Percentiles rank a stretch among this genome's conserved stretches.
phyloP scores from a whole-genome alignment of 1,140 invertebrate genomes.

The Zaprionus ornatus region DNA sequence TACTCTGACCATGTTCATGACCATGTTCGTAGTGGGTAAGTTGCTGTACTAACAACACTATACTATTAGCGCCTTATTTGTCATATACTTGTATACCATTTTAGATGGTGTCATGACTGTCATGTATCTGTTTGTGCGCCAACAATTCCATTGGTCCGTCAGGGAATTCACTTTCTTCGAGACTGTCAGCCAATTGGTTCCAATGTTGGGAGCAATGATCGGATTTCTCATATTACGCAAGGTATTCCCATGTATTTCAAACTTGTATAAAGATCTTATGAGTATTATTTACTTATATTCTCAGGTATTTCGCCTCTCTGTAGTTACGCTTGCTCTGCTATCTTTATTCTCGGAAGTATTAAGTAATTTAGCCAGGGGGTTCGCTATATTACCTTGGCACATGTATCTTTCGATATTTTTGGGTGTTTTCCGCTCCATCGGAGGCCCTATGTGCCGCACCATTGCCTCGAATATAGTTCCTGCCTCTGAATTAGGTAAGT shows the following conservation, averaged over 20 bases:
- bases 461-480: conserved; percentile 88
- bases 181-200: conserved; percentile 83
- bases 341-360: conserved; percentile 75
- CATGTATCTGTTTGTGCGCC: conserved; percentile 87
- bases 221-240: conserved; percentile 85
- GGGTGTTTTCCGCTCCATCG: conserved; percentile 85
- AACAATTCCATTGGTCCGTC: conserved; percentile 88
- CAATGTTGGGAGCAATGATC: conserved; percentile 85
- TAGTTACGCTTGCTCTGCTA: conserved; percentile 63
- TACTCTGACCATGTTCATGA: conserved; percentile 85
- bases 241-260: conserved; percentile 27
- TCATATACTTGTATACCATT: not conserved
- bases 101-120: conserved; percentile 84
- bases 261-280: too few species aligned
- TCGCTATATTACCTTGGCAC: conserved; percentile 86
- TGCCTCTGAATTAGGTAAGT: conserved; percentile 87
- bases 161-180: conserved; percentile 86
- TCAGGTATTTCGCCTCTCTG: conserved; percentile 70
- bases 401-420: conserved; percentile 85
- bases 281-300: not conserved
- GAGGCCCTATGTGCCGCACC: conserved; percentile 87
- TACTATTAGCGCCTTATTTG: not conserved
- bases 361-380: conserved; percentile 84
- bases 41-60: not conserved
- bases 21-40: conserved; percentile 85